Conservation (phyloP, 1,140 invertebrate species). For the Trachelipus rathkii region DNA sequence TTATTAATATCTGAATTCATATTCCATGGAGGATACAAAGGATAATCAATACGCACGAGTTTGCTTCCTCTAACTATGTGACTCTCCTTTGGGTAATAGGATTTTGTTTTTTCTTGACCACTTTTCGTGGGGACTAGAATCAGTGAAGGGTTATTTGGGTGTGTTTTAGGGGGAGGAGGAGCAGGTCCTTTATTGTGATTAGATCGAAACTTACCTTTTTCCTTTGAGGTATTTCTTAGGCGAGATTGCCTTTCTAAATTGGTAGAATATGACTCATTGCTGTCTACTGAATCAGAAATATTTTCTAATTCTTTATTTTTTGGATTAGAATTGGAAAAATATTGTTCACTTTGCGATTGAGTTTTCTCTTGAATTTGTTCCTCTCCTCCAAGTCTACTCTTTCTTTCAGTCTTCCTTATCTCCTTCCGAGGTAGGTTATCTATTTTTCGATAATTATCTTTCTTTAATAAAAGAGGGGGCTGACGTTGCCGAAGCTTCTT, state of each 20-base stretch:
- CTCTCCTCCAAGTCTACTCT: neutral
- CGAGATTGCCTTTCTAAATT: neutral
- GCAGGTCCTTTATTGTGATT: constrained; percentile 34
- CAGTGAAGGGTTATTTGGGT: constrained; percentile 38
- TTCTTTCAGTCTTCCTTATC: neutral
- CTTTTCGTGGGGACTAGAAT: constrained; percentile 44
- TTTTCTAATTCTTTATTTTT: neutral
- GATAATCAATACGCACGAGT: constrained; percentile 35
- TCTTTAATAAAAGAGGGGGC: constrained; percentile 29
- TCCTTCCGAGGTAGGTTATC: neutral
- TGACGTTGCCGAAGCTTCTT: constrained; percentile 30
- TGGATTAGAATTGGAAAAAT: neutral
- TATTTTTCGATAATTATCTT: neutral
- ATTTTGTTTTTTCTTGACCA: constrained; percentile 35
- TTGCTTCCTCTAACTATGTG: constrained; percentile 40
- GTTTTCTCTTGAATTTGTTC: neutral
- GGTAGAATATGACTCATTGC: neutral
- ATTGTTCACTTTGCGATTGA: neutral
- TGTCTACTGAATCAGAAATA: neutral
- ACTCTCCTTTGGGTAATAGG: constrained; percentile 43
- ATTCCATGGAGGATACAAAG: constrained; percentile 26
- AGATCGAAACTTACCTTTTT: neutral
- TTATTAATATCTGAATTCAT: constrained; percentile 34
- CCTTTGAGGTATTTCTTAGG: constrained; percentile 1
- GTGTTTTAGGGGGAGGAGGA: constrained; percentile 38